Base-by-base conservation (phyloP, 2,797 vertebrate species). In the Muscicapa comitata region DNA sequence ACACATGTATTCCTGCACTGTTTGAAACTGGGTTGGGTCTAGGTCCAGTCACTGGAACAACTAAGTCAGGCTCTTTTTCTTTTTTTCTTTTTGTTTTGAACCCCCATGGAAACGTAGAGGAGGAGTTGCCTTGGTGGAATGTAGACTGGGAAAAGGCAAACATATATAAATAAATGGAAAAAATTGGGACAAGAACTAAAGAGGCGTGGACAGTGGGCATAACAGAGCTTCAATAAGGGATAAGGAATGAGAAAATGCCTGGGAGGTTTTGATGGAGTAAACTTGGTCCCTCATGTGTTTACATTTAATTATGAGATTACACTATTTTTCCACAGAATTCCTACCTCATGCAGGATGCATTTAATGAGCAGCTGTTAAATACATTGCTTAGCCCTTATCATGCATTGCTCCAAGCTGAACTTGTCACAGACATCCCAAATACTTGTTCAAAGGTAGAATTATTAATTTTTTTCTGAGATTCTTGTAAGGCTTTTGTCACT, bases 301-400 rank as follows among this genome's bases (percentile, higher is more conserved):
- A 73, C 61, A 75, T 94, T 91, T 93, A 92, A 91, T 95, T 92
- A 85, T 54, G 38, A 91, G 81, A 87, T 93, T 79, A 91, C 74
- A 63, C 77, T 78, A 25, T 85, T 93, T 94, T 95, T 91, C 84
- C 94, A 79, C 31, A 87, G 57, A 82, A 87, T 94, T 94, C 71
- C 92, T 96, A 82, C 84, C 93, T 94, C 88, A 79, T 0, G 10
- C 88, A 88, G 83, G 54, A 89, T 91, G 42, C 65, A 79, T 25
- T 87, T 95, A 95, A 94, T 87, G 74, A 96, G 67, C 86, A 92
- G 81, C 74, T 95, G 77, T 95, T 96, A 86, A 95, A 76, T 88
- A 71, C 71, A 57, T 85, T 92, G 80, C 66, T 70, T 87, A 94
- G 45, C 51, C 48, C 48, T 92, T 95, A 94, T 94, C 94, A 79